Conservation (phyloP, 2,113 vertebrate genomes). For the Vidua macroura region DNA sequence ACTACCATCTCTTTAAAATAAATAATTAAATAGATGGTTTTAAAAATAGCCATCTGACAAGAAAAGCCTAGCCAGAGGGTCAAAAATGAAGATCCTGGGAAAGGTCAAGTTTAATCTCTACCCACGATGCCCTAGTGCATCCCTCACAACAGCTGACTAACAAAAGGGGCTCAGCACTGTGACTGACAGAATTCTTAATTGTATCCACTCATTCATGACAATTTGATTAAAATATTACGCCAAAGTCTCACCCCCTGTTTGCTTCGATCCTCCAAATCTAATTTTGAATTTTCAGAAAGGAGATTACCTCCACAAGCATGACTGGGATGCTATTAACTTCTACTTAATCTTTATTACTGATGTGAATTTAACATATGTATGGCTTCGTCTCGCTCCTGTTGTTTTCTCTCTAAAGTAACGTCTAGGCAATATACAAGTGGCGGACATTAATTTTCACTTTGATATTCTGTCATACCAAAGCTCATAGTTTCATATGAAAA, state of each 20-base stretch:
- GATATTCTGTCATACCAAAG: constrained; percentile 56
- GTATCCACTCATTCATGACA: constrained; percentile 99
- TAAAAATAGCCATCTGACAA: constrained; percentile 64
- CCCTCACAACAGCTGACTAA: constrained; percentile 80
- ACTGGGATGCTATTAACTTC: constrained; percentile 98
- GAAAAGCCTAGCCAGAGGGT: constrained; percentile 72
- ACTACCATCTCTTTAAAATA: neutral
- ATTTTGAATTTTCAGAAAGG: constrained; percentile 98
- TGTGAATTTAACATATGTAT: constrained; percentile 96
- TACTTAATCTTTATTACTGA: constrained; percentile 99
- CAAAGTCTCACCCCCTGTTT: constrained; percentile 98
- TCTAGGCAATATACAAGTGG: constrained; percentile 69
- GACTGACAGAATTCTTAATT: constrained; percentile 99
- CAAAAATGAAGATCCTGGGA: constrained; percentile 75
- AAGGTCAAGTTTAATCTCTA: constrained; percentile 81
- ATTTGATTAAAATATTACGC: constrained; percentile 99
- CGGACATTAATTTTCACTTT: constrained; percentile 66
- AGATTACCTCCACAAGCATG: constrained; percentile 98
- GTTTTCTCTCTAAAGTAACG: constrained; percentile 74
- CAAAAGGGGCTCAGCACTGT: constrained; percentile 86
- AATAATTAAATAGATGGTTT: neutral
- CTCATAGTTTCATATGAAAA: constrained; percentile 29
- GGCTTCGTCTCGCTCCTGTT: constrained; percentile 81
- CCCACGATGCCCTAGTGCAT: constrained; percentile 66
- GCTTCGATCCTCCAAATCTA: constrained; percentile 97